These are phyloP conservation scores for Myopa testacea DNA, from an alignment of 2,888 invertebrate species.

Conservation along the genomic window DNA sequence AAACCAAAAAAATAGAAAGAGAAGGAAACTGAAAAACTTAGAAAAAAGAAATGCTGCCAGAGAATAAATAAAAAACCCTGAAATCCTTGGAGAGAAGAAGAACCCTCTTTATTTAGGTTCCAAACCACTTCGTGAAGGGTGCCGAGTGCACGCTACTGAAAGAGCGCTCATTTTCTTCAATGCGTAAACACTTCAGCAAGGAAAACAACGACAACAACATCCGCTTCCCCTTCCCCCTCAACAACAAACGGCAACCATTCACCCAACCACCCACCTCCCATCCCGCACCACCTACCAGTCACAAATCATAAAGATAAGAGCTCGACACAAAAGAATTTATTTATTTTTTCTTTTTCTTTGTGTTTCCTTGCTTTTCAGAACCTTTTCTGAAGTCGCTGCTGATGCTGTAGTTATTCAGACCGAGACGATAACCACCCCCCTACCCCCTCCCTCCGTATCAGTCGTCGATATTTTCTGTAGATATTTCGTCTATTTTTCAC, in stretches of 20 bases:
- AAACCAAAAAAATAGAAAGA: too few relatives aligned
- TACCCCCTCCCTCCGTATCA: neutral
- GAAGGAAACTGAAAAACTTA: too few relatives aligned
- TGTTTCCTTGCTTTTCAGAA: slow-evolving; percentile 40
- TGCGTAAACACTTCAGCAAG: neutral
- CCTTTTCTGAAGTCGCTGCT: slow-evolving; percentile 3
- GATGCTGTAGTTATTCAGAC: slow-evolving; percentile 13
- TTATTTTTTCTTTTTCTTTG: slow-evolving; percentile 47
- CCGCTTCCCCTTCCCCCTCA: neutral
- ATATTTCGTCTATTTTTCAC: slow-evolving; percentile 58
- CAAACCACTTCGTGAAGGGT: neutral
- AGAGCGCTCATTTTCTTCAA: neutral
- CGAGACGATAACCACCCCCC: neutral
- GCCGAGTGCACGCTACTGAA: neutral
- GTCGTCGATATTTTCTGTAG: slow-evolving; percentile 55
- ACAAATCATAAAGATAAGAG: slow-evolving; percentile 69
- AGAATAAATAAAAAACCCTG: too few relatives aligned
- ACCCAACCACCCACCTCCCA: slow-evolving; percentile 57
- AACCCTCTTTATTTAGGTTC: too few relatives aligned
- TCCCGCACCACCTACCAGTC: slow-evolving; percentile 54
- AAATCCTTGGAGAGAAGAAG: too few relatives aligned
- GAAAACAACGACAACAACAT: too few relatives aligned
- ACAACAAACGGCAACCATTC: neutral
- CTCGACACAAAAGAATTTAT: slow-evolving; percentile 64
- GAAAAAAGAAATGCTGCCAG: too few relatives aligned